Percentiles rank a stretch among this genome's conserved stretches.
These are phyloP conservation scores for Agrochola litura DNA, from an alignment of 2,888 invertebrate species.

Conservation along the genomic window DNA sequence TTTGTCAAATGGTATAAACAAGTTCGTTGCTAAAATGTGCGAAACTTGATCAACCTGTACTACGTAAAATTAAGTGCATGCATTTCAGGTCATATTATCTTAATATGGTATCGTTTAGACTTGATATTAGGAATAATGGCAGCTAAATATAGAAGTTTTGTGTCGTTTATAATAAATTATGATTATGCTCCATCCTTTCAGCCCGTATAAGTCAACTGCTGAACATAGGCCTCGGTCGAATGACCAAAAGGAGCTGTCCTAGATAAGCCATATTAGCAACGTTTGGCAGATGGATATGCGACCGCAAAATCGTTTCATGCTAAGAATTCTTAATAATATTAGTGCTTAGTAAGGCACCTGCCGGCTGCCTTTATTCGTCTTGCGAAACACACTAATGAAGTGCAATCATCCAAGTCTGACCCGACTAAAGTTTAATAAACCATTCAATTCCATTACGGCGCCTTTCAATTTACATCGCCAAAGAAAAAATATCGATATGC, in stretches of 20 bases:
- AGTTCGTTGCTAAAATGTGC: slow-evolving; percentile 49
- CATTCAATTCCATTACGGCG: slow-evolving; percentile 6
- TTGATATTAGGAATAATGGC: slow-evolving; percentile 55
- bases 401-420: slow-evolving; percentile 18
- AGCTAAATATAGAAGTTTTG: slow-evolving; percentile 50
- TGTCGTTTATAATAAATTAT: slow-evolving; percentile 58
- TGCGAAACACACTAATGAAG: slow-evolving; percentile 25
- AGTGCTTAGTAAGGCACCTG: slow-evolving; percentile 15
- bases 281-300: slow-evolving; percentile 33
- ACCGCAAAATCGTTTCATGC: slow-evolving; percentile 7
- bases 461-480: slow-evolving; percentile 20
- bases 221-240: slow-evolving; percentile 32
- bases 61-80: slow-evolving; percentile 53
- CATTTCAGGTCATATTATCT: slow-evolving; percentile 59
- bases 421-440: slow-evolving; percentile 22
- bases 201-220: slow-evolving; percentile 27
- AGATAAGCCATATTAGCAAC: slow-evolving; percentile 41
- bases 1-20: slow-evolving; percentile 51
- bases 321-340: slow-evolving; percentile 19
- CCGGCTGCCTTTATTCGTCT: slow-evolving; percentile 3
- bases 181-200: slow-evolving; percentile 31
- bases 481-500: slow-evolving; percentile 37
- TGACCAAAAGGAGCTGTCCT: slow-evolving; percentile 34
- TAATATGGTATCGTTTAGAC: slow-evolving; percentile 58
- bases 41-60: slow-evolving; percentile 53